Evolutionary conservation across 2,113 vertebrate species (phyloP).

Genomic region (Otolemur garnettii): DNA sequence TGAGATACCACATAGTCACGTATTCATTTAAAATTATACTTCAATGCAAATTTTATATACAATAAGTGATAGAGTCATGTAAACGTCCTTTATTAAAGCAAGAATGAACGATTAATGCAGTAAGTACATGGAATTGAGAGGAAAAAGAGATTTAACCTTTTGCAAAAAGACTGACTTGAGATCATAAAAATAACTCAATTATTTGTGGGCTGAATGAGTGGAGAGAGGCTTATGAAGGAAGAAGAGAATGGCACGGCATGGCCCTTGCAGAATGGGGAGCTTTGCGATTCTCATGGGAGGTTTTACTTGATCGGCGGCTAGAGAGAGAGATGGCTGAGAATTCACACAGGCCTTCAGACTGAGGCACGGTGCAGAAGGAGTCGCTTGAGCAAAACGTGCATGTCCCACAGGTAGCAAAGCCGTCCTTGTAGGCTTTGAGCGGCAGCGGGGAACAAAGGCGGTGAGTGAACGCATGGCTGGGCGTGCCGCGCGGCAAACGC

Average conservation of each 20-base stretch:
- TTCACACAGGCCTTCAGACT: rapidly evolving
- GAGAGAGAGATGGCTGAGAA: rapidly evolving
- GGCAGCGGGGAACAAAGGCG: background rate
- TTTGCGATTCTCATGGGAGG: rapidly evolving
- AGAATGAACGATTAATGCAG: background rate
- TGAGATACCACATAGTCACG: background rate
- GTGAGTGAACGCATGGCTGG: background rate
- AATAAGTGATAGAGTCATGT: background rate
- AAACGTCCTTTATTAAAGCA: background rate
- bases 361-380: rapidly evolving
- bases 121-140: background rate
- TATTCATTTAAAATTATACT: background rate
- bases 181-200: background rate
- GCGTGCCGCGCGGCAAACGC: background rate
- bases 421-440: rapidly evolving
- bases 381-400: rapidly evolving
- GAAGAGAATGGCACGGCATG: rapidly evolving
- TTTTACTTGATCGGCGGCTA: background rate
- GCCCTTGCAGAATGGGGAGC: too few species aligned
- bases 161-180: background rate
- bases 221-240: background rate
- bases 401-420: background rate
- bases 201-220: background rate
- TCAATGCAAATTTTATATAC: background rate
- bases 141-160: background rate